Evolutionary conservation across 53 echinoderm and acorn worm genomes (phyloP).

Genomic region (Temnopleurus reevesii): DNA sequence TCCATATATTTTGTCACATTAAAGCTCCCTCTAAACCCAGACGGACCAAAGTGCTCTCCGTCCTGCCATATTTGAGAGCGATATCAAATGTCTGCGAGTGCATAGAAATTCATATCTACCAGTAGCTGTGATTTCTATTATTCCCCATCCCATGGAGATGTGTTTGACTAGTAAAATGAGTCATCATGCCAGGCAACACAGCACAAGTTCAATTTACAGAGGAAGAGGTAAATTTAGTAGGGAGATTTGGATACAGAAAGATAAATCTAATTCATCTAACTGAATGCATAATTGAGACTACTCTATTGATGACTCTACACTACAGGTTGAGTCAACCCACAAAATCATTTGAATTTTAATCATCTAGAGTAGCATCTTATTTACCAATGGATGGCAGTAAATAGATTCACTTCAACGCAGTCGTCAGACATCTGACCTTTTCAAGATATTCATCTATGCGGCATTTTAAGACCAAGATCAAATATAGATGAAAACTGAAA

Average conservation of each 20-base stretch:
- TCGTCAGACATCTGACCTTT: conserved; percentile 19
- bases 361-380: conserved; percentile 16
- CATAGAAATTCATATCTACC: not conserved
- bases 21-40: no score
- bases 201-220: conserved; percentile 32
- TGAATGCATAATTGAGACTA: conserved; percentile 28
- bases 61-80: not conserved
- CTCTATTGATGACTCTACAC: not conserved
- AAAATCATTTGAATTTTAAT: conserved; percentile 28
- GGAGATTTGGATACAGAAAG: not conserved
- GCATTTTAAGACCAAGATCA: not conserved
- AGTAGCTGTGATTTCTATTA: conserved; percentile 16
- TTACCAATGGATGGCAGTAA: not conserved
- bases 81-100: conserved; percentile 18
- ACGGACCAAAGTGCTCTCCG: no score
- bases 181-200: conserved; percentile 21
- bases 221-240: not conserved
- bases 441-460: conserved; percentile 26
- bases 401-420: not conserved
- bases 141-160: not conserved
- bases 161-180: conserved; percentile 50
- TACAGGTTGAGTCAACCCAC: not conserved
- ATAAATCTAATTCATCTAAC: not conserved
- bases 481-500: not conserved
- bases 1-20: no score